phyloP scores from a whole-genome alignment of 2,797 vertebrate species.

The Heliangelus exortis region DNA sequence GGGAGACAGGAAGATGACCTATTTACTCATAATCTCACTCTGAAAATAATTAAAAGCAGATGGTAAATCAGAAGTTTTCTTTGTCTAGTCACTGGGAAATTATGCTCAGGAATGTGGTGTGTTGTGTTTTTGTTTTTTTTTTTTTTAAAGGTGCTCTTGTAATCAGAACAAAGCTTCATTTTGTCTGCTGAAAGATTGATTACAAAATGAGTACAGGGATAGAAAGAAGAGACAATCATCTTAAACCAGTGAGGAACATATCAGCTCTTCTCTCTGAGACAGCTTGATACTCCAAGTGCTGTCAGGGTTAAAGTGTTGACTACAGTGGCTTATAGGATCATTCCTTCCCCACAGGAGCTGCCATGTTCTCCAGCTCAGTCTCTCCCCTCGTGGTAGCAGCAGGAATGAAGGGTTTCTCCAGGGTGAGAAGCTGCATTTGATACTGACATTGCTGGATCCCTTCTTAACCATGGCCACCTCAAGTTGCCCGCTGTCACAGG shows the following conservation, averaged over 20 bases:
- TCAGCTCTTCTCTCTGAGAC: not conserved
- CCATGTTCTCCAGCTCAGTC: not conserved
- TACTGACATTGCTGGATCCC: not conserved
- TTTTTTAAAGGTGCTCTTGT: not conserved
- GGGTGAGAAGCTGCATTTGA: not conserved
- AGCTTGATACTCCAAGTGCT: not conserved
- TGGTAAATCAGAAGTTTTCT: not conserved
- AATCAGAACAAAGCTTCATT: not conserved
- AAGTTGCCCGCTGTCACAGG: not conserved
- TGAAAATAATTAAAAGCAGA: slow-evolving; percentile 5
- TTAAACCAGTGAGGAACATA: not conserved
- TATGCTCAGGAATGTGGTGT: not conserved
- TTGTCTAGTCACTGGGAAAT: not conserved
- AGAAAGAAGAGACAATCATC: not conserved
- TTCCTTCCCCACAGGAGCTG: not conserved
- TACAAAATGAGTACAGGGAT: not conserved
- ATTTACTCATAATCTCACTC: not conserved
- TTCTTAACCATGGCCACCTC: not conserved
- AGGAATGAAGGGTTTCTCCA: not conserved
- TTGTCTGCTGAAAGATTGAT: slow-evolving; percentile 6
- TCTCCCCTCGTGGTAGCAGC: not conserved
- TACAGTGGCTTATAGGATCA: not conserved
- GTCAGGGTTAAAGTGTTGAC: not conserved
- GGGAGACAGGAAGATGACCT: not conserved
- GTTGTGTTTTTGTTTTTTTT: too few relatives aligned